Percentiles rank a stretch among this genome's conserved stretches.
phyloP scores from a whole-genome alignment of 2,888 invertebrate genomes.

The Mythimna ferrago region DNA sequence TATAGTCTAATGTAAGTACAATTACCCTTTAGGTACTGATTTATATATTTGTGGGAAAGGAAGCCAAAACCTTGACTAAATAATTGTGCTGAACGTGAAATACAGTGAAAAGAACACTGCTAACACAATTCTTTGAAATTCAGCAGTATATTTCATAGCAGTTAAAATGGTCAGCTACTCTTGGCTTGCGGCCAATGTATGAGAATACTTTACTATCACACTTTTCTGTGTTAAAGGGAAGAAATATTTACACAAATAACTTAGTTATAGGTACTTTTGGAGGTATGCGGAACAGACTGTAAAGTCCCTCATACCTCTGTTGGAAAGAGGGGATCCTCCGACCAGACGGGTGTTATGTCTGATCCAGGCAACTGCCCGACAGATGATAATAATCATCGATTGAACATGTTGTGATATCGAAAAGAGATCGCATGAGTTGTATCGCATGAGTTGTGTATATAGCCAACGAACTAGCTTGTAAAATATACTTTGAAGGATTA shows the following conservation, averaged over 20 bases:
- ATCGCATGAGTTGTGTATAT: too few relatives aligned
- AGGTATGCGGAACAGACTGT: too few relatives aligned
- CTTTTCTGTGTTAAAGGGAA: slow-evolving; percentile 12
- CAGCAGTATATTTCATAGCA: not conserved
- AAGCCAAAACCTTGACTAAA: not conserved
- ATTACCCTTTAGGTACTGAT: slow-evolving; percentile 18
- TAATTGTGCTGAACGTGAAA: not conserved
- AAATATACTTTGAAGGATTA: too few relatives aligned
- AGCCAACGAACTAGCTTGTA: too few relatives aligned
- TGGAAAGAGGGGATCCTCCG: too few relatives aligned
- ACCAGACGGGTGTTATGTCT: too few relatives aligned
- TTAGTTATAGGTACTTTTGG: not conserved
- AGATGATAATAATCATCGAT: too few relatives aligned
- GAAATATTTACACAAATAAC: not conserved
- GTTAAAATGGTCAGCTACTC: slow-evolving; percentile 40
- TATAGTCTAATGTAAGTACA: slow-evolving; percentile 12
- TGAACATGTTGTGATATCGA: too few relatives aligned
- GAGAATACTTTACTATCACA: slow-evolving; percentile 29
- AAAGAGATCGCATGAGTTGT: too few relatives aligned
- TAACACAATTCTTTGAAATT: slow-evolving; percentile 20
- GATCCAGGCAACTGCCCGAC: too few relatives aligned
- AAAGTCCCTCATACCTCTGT: too few relatives aligned
- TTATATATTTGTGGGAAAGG: slow-evolving; percentile 19
- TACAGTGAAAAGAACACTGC: not conserved
- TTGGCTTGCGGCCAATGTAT: slow-evolving; percentile 47